Conservation (phyloP, 2,797 vertebrate genomes). For the Ptychadena robeensis region DNA sequence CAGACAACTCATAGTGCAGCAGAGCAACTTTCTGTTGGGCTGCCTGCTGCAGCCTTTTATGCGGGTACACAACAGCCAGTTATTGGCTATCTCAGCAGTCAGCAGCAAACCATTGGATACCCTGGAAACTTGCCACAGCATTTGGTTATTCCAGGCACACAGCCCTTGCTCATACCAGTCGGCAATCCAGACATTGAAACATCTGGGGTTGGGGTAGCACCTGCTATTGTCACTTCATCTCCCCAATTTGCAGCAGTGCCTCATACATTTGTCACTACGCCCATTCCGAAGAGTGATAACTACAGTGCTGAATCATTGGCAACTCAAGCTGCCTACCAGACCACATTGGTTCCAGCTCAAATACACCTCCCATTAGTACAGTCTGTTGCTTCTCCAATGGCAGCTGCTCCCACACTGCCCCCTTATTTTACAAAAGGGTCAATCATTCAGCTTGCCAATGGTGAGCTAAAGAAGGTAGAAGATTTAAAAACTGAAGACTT, state of each 20-base stretch:
- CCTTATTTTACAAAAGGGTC: conserved; percentile 98
- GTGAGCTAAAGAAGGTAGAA: conserved; percentile 96
- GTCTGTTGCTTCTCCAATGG: conserved; percentile 75
- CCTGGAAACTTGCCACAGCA: conserved; percentile 88
- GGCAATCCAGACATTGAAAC: conserved; percentile 85
- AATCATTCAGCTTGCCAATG: conserved; percentile 96
- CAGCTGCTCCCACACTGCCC: conserved; percentile 85
- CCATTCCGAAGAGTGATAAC: conserved; percentile 86
- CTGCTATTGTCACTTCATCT: conserved; percentile 82
- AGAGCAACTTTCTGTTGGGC: conserved; percentile 86
- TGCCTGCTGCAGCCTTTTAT: conserved; percentile 86
- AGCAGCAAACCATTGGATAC: conserved; percentile 89
- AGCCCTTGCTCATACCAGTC: conserved; percentile 93
- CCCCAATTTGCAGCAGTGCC: conserved; percentile 86
- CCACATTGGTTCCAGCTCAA: conserved; percentile 89
- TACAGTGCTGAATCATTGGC: conserved; percentile 78
- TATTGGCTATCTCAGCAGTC: conserved; percentile 90
- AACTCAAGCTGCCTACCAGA: conserved; percentile 77
- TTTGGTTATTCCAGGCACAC: conserved; percentile 91
- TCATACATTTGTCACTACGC: conserved; percentile 86
- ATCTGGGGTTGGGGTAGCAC: conserved; percentile 73
- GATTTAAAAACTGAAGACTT: conserved; percentile 98
- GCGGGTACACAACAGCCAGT: conserved; percentile 87
- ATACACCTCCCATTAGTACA: conserved; percentile 89
- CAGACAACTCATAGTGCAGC: conserved; percentile 91